A percentile compares a stretch with the other conserved stretches of the same genome.
Evolutionary conservation across 2,113 vertebrate species (phyloP).

Genomic region (Tetraodon nigroviridis): DNA sequence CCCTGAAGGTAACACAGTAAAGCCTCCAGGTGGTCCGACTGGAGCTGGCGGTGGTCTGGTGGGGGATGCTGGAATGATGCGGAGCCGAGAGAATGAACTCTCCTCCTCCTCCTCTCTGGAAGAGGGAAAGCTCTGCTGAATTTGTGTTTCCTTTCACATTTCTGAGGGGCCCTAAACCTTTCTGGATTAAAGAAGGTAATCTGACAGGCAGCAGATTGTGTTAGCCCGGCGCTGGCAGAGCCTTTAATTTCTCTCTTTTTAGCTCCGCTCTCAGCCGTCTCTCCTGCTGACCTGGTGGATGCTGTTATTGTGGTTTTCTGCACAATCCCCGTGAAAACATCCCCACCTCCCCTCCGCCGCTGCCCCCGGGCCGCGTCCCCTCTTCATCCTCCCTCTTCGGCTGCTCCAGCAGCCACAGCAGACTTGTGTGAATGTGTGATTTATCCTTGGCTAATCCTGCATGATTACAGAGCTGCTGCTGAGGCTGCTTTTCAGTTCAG

Average conservation of each 20-base stretch:
- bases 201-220: conserved; percentile 78
- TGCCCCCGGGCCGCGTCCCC: conserved; percentile 31
- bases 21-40: no score
- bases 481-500: conserved; percentile 69
- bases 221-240: conserved; percentile 73
- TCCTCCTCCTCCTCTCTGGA: conserved; percentile 49
- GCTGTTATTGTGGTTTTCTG: conserved; percentile 67
- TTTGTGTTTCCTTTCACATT: conserved; percentile 74
- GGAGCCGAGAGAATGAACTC: conserved; percentile 61
- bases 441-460: conserved; percentile 75
- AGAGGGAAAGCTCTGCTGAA: conserved; percentile 68
- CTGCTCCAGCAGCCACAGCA: conserved; percentile 59
- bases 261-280: conserved; percentile 40
- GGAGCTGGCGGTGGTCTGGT: conserved; percentile 40
- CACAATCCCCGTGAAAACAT: conserved; percentile 65
- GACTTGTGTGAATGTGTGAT: conserved; percentile 64
- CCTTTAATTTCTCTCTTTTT: conserved; percentile 70
- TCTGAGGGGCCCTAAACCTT: conserved; percentile 76
- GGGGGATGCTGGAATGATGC: no score
- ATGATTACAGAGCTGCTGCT: conserved; percentile 72
- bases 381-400: conserved; percentile 1
- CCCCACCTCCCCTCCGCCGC: conserved; percentile 7
- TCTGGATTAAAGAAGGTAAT: conserved; percentile 78
- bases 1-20: no score
- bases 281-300: conserved; percentile 62